phyloP scores from a whole-genome alignment of 2,113 vertebrate species.

The Lipotes vexillifer region DNA sequence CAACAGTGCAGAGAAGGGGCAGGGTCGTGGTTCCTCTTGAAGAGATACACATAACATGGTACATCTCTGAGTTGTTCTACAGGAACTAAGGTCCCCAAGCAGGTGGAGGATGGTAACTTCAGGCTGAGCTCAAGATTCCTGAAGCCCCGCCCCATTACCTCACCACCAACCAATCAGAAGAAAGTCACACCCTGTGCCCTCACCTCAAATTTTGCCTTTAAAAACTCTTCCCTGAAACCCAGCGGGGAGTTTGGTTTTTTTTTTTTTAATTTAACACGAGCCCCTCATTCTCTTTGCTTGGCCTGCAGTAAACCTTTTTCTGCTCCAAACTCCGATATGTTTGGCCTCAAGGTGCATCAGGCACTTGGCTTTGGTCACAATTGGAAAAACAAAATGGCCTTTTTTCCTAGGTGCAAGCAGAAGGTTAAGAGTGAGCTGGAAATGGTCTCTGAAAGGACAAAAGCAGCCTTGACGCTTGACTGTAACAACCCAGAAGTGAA shows the following conservation, averaged over 20 bases:
- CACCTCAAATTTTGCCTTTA: background rate
- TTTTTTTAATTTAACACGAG: background rate
- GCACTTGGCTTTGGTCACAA: background rate
- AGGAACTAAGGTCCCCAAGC: background rate
- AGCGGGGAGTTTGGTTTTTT: background rate
- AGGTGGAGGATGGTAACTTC: background rate
- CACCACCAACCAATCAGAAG: background rate
- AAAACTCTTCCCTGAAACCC: background rate
- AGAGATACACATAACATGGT: background rate
- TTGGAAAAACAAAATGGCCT: background rate
- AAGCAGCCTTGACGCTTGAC: background rate
- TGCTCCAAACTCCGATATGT: background rate
- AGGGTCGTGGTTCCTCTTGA: background rate
- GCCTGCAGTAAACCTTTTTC: background rate
- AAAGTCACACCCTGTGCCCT: background rate
- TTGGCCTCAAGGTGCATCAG: background rate
- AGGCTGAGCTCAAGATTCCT: background rate
- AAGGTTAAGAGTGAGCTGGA: background rate
- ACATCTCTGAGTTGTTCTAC: background rate
- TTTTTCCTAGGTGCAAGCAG: background rate
- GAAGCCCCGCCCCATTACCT: background rate
- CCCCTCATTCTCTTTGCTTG: background rate
- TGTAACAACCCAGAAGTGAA: background rate
- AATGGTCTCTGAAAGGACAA: background rate
- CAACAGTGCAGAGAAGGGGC: background rate